Evolutionary conservation across 2,888 invertebrate species (phyloP), one percentile per base, ranked within the genome.

Genomic region (Drosophila subquinaria): DNA sequence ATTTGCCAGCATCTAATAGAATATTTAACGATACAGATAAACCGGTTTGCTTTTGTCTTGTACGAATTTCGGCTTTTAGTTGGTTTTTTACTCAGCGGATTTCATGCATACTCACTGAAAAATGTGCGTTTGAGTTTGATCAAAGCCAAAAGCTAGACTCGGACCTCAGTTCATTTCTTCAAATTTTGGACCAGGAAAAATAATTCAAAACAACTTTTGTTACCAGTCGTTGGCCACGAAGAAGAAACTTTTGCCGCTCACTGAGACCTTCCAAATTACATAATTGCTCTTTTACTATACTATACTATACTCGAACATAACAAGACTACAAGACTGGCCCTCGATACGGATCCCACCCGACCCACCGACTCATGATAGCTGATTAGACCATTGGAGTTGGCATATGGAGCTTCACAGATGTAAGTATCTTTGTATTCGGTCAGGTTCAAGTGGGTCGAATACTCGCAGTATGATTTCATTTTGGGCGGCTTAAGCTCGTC

Each of bases 1-100:
- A 91, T 91, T 91, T 91, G 90, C 88, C 89, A 91, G 89, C 90
- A 90, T 90, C 91, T 88, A 91, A 91, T 91, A 90, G 82, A 90
- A 91, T 90, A 88, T 91, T 90, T 89, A 90, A 87, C 84, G 89
- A 91, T 79, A 88, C 70, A 76, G 76, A 68, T 69, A 91, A 91
- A 91, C 91, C 88, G 89, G 91, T 91, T 91, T 75, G 52, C 67
- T 67, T 76, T 82, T 75, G 79, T 79, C 79, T 84, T 84, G 79
- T 73, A 71, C 68, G 77, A 78, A 82, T 75, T 51, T 68, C 51
- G 67, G 56, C 66, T 65, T 71, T 60, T 55, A 35, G 50, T 43
- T 43, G 57, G 51, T 35, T 55, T 62, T 57, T 50, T 59, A 53
- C 65, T 43, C 50, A 53, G 55, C 59, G 73, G 66, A 72, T 82